Base-by-base conservation (phyloP, 2,797 vertebrate genomes). In the Megaceryle alcyon region DNA sequence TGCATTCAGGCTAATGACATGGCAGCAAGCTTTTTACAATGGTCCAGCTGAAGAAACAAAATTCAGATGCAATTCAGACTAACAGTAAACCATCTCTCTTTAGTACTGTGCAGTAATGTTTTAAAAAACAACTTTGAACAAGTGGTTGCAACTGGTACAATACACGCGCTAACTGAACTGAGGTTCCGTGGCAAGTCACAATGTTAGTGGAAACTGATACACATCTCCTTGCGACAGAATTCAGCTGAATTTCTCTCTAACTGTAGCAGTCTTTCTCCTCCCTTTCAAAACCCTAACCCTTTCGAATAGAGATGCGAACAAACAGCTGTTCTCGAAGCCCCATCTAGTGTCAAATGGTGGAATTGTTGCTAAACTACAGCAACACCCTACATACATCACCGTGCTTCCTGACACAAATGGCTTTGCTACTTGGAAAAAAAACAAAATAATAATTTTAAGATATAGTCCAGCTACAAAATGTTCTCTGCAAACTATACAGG, bases 321-420 rank as follows among this genome's bases (percentile, higher is more conserved):
- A 87, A 86, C 12, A 51, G 18, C 53, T 70, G 66, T 80, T 63
- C 76, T 80, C 87, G 31, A 85, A 91, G 91, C 90, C 31, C 98
- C 98, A 97, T 79, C 97, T 98, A 79, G 87, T 93, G 98, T 92
- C 79, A 53, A 9, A 77, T 4, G 64, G 17, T 4, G 46, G 49
- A 95, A 95, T 0, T 57, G 72, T 35, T 86, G 54, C 44, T 85
- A 28, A 91, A 72, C 19, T 18, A 82, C 21, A 53, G 57, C 25
- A 81, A 49, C 46, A 61, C 16, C 65, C n/a, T 14, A 48, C 26
- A 25, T 7, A 7, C 3, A 44, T 37, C 6, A 22, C 23, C 39
- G 39, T 0, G 0, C 21, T 29, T 14, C 25, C 26, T 16, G 11
- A 31, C 22, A 75, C 44, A 86, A 22, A 1, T 22, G 9, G 35